Evolutionary conservation across 2,888 invertebrate species (phyloP).

Genomic region (Synergus laeviventris): DNA sequence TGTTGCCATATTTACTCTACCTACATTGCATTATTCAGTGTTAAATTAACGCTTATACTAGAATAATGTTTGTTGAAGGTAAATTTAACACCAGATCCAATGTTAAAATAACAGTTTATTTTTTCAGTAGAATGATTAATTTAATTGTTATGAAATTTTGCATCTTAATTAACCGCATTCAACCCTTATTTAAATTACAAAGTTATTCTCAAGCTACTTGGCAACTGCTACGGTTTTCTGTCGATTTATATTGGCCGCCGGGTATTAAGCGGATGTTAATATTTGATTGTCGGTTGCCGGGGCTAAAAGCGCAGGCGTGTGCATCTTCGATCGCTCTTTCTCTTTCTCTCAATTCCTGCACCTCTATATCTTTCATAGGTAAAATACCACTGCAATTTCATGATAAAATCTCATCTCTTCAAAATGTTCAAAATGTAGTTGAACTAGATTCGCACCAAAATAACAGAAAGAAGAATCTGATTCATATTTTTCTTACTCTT

Average conservation of each 20-base stretch:
- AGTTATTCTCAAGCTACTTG: constrained; percentile 15
- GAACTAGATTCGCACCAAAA: neutral
- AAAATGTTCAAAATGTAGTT: neutral
- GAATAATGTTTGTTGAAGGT: too few species aligned
- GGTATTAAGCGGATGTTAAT: constrained; percentile 40
- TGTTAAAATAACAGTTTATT: too few species aligned
- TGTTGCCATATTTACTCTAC: too few species aligned
- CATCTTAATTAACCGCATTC: neutral
- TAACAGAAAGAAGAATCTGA: neutral
- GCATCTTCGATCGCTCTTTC: constrained; percentile 36
- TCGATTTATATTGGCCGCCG: constrained; percentile 35
- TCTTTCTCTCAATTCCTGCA: constrained; percentile 25
- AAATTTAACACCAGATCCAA: too few species aligned
- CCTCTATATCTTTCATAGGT: constrained; percentile 2
- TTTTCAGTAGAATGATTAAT: neutral
- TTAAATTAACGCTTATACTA: too few species aligned
- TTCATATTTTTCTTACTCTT: neutral
- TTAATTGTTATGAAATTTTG: neutral
- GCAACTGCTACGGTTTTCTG: constrained; percentile 15
- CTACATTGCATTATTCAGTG: too few species aligned
- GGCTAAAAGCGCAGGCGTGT: constrained; percentile 30
- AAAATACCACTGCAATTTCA: constrained; percentile 36
- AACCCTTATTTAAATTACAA: constrained; percentile 9
- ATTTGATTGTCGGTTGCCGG: constrained; percentile 39
- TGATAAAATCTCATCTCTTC: constrained; percentile 22